Evolutionary conservation across 2,113 vertebrate species (phyloP), one percentile per base, ranked within the genome.

Genomic region (Aegithalos caudatus): DNA sequence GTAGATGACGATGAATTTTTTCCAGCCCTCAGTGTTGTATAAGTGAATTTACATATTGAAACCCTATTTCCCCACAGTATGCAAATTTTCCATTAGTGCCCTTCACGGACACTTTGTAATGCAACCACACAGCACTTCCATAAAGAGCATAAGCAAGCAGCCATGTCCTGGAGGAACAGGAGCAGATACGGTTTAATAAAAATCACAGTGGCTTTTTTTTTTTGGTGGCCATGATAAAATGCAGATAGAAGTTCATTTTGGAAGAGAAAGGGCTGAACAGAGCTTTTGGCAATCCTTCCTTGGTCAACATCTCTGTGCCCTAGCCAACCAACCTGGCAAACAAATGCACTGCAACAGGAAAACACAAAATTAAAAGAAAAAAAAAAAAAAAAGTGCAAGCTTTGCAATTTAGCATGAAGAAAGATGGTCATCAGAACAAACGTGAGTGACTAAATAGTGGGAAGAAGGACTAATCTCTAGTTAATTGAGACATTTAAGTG

Each of bases 261-360:
- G 51, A 85, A 73, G 50, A 86, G 29, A 77, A 66, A 78, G 40
- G 37, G 51, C 71, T 78, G 38, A 95, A 66, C 18, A 82, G 86
- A 89, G 48, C 60, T 84, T 90, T 70, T 96, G 81, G 89, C 74
- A 95, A 8, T n/a, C 27, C 44, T 28, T 89, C 53, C 66, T 65
- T 57, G 47, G 56, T 69, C 71, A 95, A 31, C 42, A 42, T 29
- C 60, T 94, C 66, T 80, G 62, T 48, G 45, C 19, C 83, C 28
- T 10, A 73, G 93, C 94, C 92, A 95, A 77, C 23, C 27, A 95
- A 77, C 35, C 81, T 85, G 78, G 78, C 87, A 96, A 90, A 33
- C 66, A 92, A 82, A 93, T 72, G 53, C 58, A 82, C 62, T 70
- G 81, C 85, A 94, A 90, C n/a, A 69, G 73, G 23, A 91, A 74